Percentiles rank a stretch among this genome's conserved stretches.
Evolutionary conservation across 2,113 vertebrate genomes (phyloP).

Genomic region (Crotalus horridus): DNA sequence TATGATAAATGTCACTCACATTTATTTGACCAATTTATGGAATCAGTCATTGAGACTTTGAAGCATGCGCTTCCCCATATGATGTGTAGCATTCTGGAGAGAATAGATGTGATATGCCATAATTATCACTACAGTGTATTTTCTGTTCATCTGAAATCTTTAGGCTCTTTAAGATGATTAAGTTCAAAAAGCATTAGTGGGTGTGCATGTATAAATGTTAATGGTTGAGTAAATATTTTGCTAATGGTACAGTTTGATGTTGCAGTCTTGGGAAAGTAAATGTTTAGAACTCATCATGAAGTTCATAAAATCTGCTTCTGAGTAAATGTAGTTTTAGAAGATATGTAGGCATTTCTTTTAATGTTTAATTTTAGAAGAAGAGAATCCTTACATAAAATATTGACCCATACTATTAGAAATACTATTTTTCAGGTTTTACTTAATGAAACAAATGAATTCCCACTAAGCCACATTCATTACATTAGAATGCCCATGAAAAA

Average conservation of each 20-base stretch:
- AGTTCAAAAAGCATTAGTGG: not conserved
- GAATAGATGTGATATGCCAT: conserved; percentile 7
- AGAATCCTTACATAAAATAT: not conserved
- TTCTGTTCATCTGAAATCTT: conserved; percentile 15
- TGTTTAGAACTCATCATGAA: not conserved
- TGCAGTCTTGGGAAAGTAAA: not conserved
- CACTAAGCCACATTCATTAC: not conserved
- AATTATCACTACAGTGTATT: conserved; percentile 6
- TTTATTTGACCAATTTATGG: conserved; percentile 47
- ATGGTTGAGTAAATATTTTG: conserved; percentile 31
- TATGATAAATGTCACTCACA: conserved; percentile 44
- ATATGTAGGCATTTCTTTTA: not conserved
- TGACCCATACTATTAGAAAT: not conserved
- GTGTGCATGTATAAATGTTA: conserved; percentile 6
- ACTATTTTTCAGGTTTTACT: conserved; percentile 31
- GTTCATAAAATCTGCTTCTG: not conserved
- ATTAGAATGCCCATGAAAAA: conserved; percentile 34
- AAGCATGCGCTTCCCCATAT: conserved; percentile 4
- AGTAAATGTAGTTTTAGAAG: not conserved
- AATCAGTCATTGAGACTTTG: conserved; percentile 36
- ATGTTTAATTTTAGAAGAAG: conserved; percentile 22
- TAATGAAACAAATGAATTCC: conserved; percentile 31
- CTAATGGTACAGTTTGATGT: conserved; percentile 17
- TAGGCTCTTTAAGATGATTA: conserved; percentile 9
- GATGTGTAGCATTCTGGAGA: conserved; percentile 10